Base-by-base conservation (phyloP, 2,888 invertebrate genomes). In the Unio pictorum region DNA sequence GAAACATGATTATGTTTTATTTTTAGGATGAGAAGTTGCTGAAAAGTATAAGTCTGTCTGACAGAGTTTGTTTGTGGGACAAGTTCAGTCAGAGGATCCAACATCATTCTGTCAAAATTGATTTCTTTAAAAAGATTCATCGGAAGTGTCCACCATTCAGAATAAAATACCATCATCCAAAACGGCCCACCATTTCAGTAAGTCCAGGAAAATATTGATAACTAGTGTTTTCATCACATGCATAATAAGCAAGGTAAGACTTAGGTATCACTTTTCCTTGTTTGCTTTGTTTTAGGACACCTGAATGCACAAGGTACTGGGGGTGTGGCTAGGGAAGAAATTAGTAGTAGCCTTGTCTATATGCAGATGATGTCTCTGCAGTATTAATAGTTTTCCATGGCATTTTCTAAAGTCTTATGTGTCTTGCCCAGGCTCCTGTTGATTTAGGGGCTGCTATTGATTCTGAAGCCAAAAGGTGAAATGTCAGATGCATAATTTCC, bases 11-110 rank as follows among this genome's bases (percentile, higher is more conserved):
- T 45, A 1, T 45, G 45, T 45, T 45, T 45, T 2, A 45, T 71
- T 86, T 89, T 34, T 84, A 95, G 95, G 96, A 97, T 89, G 93
- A 94, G 86, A 94, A 95, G 89, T 90, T 96, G 76, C 92, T 97
- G 69, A 94, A 93, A 73, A 94, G 95, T 0, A 93, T 94, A 66
- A 95, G 96, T 54, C 93, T 95, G n/a, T 94, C 95, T 0, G 96
- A 97, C 89, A 93, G 98, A 17, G 93, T 97, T 45, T 94, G 94
- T 67, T 90, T 98, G 55, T 98, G 97, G 97, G 95, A 96, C 87
- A 93, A 93, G 85, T 96, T 95, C 91, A 92, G 94, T 2, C 94
- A 93, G 30, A 82, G 84, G 11, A 78, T 90, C 20, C 95, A 97
- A 90, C 96, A 96, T 85, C 95, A 97, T 87, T 93, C 94, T 0